Evolutionary conservation across 2,888 invertebrate genomes (phyloP).

Genomic region (Trissolcus brochymenae): DNA sequence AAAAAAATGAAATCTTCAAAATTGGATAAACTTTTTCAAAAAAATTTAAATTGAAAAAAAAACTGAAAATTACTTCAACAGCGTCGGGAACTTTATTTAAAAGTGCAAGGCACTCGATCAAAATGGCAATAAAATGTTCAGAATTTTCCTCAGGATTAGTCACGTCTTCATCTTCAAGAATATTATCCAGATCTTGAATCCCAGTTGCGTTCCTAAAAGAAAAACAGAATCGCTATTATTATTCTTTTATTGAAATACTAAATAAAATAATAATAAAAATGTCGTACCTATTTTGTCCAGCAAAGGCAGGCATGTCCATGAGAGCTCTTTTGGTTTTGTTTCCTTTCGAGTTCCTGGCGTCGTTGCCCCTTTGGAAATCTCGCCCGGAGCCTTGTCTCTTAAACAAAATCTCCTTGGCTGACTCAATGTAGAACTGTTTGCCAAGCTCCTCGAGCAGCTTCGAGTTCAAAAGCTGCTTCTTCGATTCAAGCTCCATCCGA

Average conservation of each 20-base stretch:
- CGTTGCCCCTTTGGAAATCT: slow-evolving; percentile 80
- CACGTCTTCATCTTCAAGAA: slow-evolving; percentile 80
- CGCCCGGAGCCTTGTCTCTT: slow-evolving; percentile 81
- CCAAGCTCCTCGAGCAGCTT: slow-evolving; percentile 84
- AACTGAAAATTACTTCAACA: slow-evolving; percentile 81
- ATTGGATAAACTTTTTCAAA: not conserved
- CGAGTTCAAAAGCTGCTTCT: slow-evolving; percentile 83
- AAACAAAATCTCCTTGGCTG: slow-evolving; percentile 78
- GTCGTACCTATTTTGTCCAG: slow-evolving; percentile 52
- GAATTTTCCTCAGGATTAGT: slow-evolving; percentile 81
- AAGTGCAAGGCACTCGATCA: slow-evolving; percentile 90
- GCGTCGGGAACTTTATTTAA: slow-evolving; percentile 90
- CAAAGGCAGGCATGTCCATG: slow-evolving; percentile 76
- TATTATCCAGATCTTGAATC: slow-evolving; percentile 72
- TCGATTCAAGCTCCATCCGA: slow-evolving; percentile 83
- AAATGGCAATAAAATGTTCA: slow-evolving; percentile 85
- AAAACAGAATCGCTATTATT: slow-evolving; percentile 3
- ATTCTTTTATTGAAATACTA: no score
- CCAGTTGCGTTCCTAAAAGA: slow-evolving; percentile 64
- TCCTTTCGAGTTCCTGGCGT: slow-evolving; percentile 79
- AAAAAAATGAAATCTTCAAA: not conserved
- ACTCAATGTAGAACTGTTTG: slow-evolving; percentile 83
- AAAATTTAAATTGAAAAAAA: not conserved
- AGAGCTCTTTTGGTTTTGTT: slow-evolving; percentile 79
- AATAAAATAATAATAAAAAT: no score